Percentiles rank a stretch among this genome's conserved stretches.
These are phyloP conservation scores for Conus betulinus DNA, from an alignment of 1,140 invertebrate genomes.

Conservation along the genomic window DNA sequence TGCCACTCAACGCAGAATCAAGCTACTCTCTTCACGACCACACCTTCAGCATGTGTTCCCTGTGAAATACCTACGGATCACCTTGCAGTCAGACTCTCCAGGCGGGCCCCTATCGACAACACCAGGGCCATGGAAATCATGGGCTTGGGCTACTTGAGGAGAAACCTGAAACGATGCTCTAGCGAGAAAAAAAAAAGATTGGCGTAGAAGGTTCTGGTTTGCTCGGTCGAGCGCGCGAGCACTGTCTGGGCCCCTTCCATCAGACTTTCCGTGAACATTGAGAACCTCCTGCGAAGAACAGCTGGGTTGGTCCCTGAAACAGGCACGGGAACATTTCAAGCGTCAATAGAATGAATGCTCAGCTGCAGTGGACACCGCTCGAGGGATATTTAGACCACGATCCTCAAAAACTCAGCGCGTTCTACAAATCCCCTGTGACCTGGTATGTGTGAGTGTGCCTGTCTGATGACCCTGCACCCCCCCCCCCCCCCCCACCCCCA, in stretches of 20 bases:
- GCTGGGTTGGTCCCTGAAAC: not conserved
- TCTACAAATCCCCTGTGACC: not conserved
- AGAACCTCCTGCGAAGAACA: not conserved
- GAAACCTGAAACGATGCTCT: not conserved
- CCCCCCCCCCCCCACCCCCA: not conserved
- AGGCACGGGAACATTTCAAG: not conserved
- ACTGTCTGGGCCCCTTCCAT: not conserved
- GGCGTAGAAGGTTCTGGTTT: not conserved
- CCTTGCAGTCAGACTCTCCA: not conserved
- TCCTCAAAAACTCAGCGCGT: not conserved
- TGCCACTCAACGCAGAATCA: not conserved
- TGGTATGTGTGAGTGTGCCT: not conserved
- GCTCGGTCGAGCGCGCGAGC: not conserved
- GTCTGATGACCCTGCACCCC: not conserved
- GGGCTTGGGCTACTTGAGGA: not conserved
- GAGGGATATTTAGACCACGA: not conserved
- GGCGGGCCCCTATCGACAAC: not conserved
- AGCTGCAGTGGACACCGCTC: not conserved
- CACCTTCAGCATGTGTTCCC: not conserved
- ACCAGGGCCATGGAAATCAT: not conserved
- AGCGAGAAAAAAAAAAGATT: not conserved
- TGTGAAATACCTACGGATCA: not conserved
- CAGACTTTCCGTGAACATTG: not conserved
- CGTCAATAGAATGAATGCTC: not conserved
- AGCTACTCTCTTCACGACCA: not conserved